Conservation (phyloP, 2,888 invertebrate genomes). For the Incurvaria masculella region DNA sequence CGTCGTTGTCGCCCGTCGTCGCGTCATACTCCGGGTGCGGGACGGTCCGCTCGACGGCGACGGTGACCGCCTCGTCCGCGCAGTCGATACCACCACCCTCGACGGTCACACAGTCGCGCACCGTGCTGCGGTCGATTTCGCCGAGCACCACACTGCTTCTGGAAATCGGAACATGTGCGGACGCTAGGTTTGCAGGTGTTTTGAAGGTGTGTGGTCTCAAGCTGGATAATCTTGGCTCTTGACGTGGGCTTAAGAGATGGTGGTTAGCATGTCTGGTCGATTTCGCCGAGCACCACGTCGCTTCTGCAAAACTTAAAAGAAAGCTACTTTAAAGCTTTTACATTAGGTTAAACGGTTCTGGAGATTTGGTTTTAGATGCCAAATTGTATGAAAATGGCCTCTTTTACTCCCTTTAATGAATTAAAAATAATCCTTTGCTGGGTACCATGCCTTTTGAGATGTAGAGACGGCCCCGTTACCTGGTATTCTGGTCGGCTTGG, state of each 20-base stretch:
- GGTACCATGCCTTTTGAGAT: constrained; percentile 17
- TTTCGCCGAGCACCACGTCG: constrained; percentile 30
- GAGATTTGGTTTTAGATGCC: not conserved
- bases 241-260: not conserved
- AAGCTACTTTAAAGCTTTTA: not conserved
- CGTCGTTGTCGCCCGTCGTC: constrained; percentile 12
- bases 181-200: not conserved
- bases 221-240: not conserved
- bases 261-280: constrained; percentile 19
- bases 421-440: constrained; percentile 18
- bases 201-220: not conserved
- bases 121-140: constrained; percentile 26
- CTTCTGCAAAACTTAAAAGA: not conserved
- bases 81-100: constrained; percentile 21
- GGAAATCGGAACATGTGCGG: not conserved
- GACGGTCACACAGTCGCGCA: not conserved
- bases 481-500: not conserved
- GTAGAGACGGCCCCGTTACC: not conserved
- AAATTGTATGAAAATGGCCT: not conserved
- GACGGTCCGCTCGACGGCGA: constrained; percentile 19
- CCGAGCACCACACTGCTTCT: constrained; percentile 25
- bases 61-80: constrained; percentile 22
- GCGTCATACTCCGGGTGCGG: constrained; percentile 23
- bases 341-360: not conserved
- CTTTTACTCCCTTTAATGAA: not conserved